These are phyloP conservation scores for Chelonus formosanus DNA, from an alignment of 2,888 invertebrate genomes.

Conservation along the genomic window DNA sequence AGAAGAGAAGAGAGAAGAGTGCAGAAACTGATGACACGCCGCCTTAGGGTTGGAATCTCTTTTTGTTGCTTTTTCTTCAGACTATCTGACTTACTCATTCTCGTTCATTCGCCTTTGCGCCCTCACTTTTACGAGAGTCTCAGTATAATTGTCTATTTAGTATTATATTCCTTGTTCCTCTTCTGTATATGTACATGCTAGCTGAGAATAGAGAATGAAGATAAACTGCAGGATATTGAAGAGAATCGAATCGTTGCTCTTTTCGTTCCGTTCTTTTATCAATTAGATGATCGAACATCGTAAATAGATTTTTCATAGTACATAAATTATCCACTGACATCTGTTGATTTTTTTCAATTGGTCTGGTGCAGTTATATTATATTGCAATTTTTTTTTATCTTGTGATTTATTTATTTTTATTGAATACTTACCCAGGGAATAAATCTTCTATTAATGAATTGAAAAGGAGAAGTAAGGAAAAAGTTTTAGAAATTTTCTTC, in stretches of 20 bases:
- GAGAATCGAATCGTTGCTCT: background rate
- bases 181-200: background rate
- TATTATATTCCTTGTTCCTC: constrained; percentile 39
- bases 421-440: too few relatives aligned
- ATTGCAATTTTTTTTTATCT: too few relatives aligned
- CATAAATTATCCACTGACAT: background rate
- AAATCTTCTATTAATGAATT: too few relatives aligned
- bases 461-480: too few relatives aligned
- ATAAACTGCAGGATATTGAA: background rate
- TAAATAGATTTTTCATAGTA: background rate
- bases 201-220: too few relatives aligned
- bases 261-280: background rate
- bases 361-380: too few relatives aligned
- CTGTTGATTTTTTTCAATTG: too few relatives aligned
- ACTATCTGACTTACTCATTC: constrained; percentile 8
- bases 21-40: constrained; percentile 57
- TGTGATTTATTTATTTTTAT: too few relatives aligned
- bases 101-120: constrained; percentile 20
- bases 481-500: too few relatives aligned
- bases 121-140: constrained; percentile 59
- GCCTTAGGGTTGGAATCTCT: constrained; percentile 45
- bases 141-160: constrained; percentile 62
- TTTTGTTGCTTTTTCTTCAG: constrained; percentile 7
- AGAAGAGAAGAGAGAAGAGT: constrained; percentile 45
- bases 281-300: background rate